These are phyloP conservation scores for Leiothrix lutea DNA, from an alignment of 2,113 vertebrate species.

Conservation along the genomic window DNA sequence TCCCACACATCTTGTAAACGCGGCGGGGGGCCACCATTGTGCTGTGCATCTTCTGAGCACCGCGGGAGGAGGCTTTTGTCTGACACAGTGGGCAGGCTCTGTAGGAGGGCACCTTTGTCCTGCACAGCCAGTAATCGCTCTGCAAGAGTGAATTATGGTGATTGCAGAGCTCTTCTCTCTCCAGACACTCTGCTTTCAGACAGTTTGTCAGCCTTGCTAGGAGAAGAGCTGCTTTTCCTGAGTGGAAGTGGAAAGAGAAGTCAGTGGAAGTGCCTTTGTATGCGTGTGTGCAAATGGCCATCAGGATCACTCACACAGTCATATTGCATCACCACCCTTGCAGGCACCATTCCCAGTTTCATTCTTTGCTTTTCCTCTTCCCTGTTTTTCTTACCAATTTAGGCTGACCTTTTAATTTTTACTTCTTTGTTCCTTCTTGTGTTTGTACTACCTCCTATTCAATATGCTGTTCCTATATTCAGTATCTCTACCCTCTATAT, in stretches of 20 bases:
- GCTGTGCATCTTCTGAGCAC: neutral
- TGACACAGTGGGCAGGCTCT: neutral
- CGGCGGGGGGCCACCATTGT: neutral
- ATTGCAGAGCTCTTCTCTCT: neutral
- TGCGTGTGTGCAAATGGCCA: fast-evolving
- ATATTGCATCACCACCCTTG: fast-evolving
- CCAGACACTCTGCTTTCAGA: fast-evolving
- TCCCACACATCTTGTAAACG: constrained; percentile 36
- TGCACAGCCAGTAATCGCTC: neutral
- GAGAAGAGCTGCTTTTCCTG: neutral
- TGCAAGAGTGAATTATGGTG: neutral
- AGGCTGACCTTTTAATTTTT: neutral
- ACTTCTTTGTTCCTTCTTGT: neutral
- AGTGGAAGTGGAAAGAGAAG: neutral
- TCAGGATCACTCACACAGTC: fast-evolving
- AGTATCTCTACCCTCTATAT: neutral
- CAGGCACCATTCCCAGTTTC: neutral
- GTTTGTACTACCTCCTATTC: neutral
- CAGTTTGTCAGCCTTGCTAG: fast-evolving
- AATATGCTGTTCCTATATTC: neutral
- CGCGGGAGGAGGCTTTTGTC: constrained; percentile 28
- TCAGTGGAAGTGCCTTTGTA: fast-evolving
- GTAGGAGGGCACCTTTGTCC: constrained; percentile 46
- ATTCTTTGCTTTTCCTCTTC: neutral
- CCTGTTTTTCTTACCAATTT: neutral